A percentile compares a stretch with the other conserved stretches of the same genome.
phyloP scores from a whole-genome alignment of 1,140 invertebrate species.

The Zaprionus davidi region DNA sequence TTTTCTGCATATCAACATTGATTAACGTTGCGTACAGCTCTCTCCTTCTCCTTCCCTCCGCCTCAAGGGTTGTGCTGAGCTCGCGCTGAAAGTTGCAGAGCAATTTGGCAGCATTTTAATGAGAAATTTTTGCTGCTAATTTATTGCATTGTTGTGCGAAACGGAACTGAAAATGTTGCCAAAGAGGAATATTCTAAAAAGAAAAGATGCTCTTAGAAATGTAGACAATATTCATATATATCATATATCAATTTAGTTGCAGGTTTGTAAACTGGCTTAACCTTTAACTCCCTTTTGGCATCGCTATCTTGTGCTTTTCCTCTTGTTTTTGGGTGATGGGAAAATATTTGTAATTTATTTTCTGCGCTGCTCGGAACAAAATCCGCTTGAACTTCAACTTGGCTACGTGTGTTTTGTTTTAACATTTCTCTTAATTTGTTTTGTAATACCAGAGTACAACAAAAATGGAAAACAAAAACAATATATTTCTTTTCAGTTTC shows the following conservation, averaged over 20 bases:
- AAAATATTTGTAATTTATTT: constrained; percentile 44
- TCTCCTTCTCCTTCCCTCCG: background rate
- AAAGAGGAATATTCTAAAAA: background rate
- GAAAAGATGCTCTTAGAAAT: background rate
- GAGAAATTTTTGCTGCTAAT: constrained; percentile 60
- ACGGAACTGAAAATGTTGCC: constrained; percentile 1
- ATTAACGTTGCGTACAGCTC: constrained; percentile 35
- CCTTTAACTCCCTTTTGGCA: constrained; percentile 21
- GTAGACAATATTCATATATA: background rate
- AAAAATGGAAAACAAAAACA: constrained; percentile 60
- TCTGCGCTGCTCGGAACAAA: constrained; percentile 29
- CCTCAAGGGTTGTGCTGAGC: constrained; percentile 22
- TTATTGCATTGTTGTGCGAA: constrained; percentile 44
- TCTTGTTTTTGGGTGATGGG: background rate
- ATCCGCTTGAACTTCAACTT: constrained; percentile 49
- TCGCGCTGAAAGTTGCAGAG: constrained; percentile 30
- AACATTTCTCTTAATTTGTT: constrained; percentile 82
- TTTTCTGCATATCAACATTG: constrained; percentile 55
- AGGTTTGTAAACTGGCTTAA: background rate
- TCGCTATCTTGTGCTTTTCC: background rate
- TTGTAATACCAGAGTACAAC: constrained; percentile 49
- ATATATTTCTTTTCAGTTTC: constrained; percentile 74
- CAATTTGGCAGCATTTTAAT: constrained; percentile 68
- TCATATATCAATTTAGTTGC: background rate
- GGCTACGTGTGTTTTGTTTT: constrained; percentile 65